Base-by-base conservation (phyloP, 1,140 invertebrate species). In the Drosophila kanapiae region DNA sequence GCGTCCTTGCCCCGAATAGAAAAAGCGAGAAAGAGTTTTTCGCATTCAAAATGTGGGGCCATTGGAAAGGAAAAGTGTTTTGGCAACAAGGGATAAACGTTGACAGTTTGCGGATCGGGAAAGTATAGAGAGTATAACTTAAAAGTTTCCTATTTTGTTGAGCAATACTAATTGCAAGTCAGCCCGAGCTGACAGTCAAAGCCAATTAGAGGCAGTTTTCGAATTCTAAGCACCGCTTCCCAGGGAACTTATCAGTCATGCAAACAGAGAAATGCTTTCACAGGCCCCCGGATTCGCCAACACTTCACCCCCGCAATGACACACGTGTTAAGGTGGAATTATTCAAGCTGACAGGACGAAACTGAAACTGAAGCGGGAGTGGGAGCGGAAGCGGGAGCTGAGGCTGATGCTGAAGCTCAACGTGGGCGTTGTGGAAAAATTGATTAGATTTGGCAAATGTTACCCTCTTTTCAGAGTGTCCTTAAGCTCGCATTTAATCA, bases 201-300 rank as follows among this genome's bases (percentile, higher is more conserved):
- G 57, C 65, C 65, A 78, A 78, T 78, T 78, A 78, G 75, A 71
- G 68, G 27, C 42, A 56, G 47, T 59, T 58, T 56, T 54, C 42
- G 38, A 45, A 76, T 45, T 59, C 71, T 59, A 59, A 57, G 48
- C 45, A 27, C 13, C 27, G 49, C 61, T 31, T 29, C 63, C 33
- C 57, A 38, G 75, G 42, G 29, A 79, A 80, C 60, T 79, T 79
- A 90, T 88, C 85, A 82, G 75, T 90, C 78, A 88, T 90, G 81
- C 85, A 88, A 88, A 88, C 85, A 88, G 85, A 81, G 82, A 88
- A 88, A 88, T 88, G 85, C 85, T 88, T 88, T 88, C 85, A 88
- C 81, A 62, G 69, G 18, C 48, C 59, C 57, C 48, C 35, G 3
- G 11, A n/a, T 38, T 23, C 5, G 33, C 8, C n/a, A 42, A 10